Evolutionary conservation across 1,140 invertebrate genomes (phyloP), one percentile per base, ranked within the genome.

Genomic region (Phortica variegata): DNA sequence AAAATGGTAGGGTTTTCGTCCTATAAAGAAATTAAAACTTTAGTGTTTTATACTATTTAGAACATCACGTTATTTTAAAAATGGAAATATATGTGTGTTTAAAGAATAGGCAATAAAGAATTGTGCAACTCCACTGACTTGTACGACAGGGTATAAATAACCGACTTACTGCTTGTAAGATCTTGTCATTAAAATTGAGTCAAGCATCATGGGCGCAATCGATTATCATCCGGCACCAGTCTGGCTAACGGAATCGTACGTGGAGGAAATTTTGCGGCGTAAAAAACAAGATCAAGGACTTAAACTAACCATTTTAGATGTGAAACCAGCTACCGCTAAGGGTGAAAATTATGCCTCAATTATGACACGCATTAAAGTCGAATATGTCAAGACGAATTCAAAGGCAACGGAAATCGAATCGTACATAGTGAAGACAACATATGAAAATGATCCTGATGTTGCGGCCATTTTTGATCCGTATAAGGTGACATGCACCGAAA

Each of bases 311-410:
- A 42, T 54, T n/a, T 15, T 72, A n/a, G 36, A 31, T 4, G 54
- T 75, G 0, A 68, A 52, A n/a, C 71, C 72, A 0, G 72, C 72
- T 2, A 75, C 68, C 1, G 47, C 58, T 31, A 75, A 75, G 36
- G 73, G 73, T 3, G 73, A 75, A 10, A 75, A 75, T 26, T 75
- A 75, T 46, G 66, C 73, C 15, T 75, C 73, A 52, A 51, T 75
- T 4, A 75, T 75, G 69, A 69, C 62, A 8, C 59, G 73, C 3
- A 55, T 73, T 0, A 51, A 54, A 6, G 53, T 71, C 12, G 34
- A 52, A 5, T 75, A 44, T 33, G 3, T 49, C 0, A 34, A 16
- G 4, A 41, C 38, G 5, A 56, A 43, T 5, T 19, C 47, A n/a
- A 62, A 57, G n/a, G 26, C 15, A 3, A 19, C 49, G 0, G 39